Base-by-base conservation (phyloP, 1,140 invertebrate species). In the Drosophila sturtevanti region DNA sequence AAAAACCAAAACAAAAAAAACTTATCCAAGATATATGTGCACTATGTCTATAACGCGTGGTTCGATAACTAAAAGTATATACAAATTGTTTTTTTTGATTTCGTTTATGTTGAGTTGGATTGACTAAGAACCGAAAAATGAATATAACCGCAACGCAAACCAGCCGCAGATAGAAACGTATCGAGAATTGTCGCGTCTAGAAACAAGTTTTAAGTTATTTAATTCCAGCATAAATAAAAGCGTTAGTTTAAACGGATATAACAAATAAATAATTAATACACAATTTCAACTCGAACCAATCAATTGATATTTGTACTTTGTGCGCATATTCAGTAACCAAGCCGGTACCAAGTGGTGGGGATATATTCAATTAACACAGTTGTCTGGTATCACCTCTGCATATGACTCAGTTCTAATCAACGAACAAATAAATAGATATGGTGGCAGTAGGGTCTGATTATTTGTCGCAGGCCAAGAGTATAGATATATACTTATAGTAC, bases 151-250 rank as follows among this genome's bases (percentile, higher is more conserved):
- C 52, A 60, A 56, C 37, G 14, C 54, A 55, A 73, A 62, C 59
- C 70, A 54, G 51, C 68, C 79, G 71, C 68, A 68, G 84, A 84
- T 82, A 86, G 79, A 79, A 86, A 74, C 81, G 80, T 82, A 87
- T 72, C 63, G 38, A 78, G 76, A 52, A 77, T 61, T 70, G 82
- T 58, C 71, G 71, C 76, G 72, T 89, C 66, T 84, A 89, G 77
- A 56, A 89, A 84, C 76, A 87, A 77, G 79, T 86, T 87, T 87
- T 87, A 87, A 89, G 77, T 89, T 89, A 89, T 89, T 89, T 89
- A 89, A 89, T 89, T 89, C 85, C 84, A 89, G 80, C 84, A 82
- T 87, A 89, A 89, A 87, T 81, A 80, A 87, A 87, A 87, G 79
- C 84, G 84, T 87, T 87, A 87, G 84, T 77, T 84, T 89, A 87